Conservation (phyloP, 1,140 invertebrate genomes). For the Caerostris extrusa region DNA sequence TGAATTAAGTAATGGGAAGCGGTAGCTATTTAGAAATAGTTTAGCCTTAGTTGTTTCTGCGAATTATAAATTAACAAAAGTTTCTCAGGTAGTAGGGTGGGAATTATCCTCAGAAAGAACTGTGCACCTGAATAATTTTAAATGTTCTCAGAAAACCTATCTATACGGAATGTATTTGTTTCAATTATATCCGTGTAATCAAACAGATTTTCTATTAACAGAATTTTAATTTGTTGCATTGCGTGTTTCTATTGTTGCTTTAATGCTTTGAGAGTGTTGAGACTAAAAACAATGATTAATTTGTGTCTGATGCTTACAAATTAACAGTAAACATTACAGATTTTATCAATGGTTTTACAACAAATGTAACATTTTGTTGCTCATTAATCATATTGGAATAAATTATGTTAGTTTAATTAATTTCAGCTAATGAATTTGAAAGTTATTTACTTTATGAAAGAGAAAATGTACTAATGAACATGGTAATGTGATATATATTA, state of each 20-base stretch:
- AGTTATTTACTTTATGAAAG: too few relatives aligned
- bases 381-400: too few relatives aligned
- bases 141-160: neutral
- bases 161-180: neutral
- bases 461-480: too few relatives aligned
- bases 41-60: neutral
- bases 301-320: too few relatives aligned
- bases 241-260: neutral
- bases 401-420: too few relatives aligned
- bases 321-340: too few relatives aligned
- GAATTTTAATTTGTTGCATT: neutral
- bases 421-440: too few relatives aligned
- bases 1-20: slow-evolving; percentile 9
- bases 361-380: too few relatives aligned
- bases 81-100: neutral
- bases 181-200: neutral
- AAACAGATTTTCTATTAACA: neutral
- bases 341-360: too few relatives aligned
- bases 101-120: neutral
- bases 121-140: neutral
- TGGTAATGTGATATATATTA: too few relatives aligned
- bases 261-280: neutral
- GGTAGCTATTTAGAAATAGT: neutral
- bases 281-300: neutral
- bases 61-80: neutral